phyloP scores from a whole-genome alignment of 2,113 vertebrate species.

The Fulmarus glacialis region DNA sequence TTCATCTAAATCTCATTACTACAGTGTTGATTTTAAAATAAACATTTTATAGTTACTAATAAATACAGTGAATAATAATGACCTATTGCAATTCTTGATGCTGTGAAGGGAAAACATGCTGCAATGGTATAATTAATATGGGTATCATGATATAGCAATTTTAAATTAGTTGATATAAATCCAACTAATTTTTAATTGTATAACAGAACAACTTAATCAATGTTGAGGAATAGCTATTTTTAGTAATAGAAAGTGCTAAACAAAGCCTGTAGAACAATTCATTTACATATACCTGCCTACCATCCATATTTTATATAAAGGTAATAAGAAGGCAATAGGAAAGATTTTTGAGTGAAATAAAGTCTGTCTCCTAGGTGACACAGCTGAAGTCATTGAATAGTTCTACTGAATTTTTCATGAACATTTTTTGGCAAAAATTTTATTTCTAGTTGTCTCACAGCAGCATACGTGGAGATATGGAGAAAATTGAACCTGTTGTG shows the following conservation, averaged over 20 bases:
- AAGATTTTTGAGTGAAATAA: neutral
- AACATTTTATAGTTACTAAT: neutral
- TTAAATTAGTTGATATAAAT: neutral
- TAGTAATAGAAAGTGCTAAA: neutral
- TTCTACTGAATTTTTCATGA: neutral
- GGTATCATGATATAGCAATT: neutral
- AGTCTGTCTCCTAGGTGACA: neutral
- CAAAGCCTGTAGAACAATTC: neutral
- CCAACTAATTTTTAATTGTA: neutral
- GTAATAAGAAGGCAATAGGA: neutral
- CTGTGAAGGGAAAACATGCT: neutral
- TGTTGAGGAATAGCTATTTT: neutral
- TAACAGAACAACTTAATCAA: neutral
- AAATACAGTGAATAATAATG: neutral
- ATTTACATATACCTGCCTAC: neutral
- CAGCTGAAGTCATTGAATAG: neutral
- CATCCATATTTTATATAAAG: neutral
- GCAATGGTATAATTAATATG: neutral
- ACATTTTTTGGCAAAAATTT: neutral
- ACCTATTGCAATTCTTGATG: neutral
- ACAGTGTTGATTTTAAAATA: neutral
- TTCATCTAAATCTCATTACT: neutral
- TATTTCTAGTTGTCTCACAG: neutral
- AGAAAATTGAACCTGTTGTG: neutral
- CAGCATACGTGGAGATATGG: neutral